phyloP scores from a whole-genome alignment of 2,888 invertebrate species.

The Meghimatium bilineatum region DNA sequence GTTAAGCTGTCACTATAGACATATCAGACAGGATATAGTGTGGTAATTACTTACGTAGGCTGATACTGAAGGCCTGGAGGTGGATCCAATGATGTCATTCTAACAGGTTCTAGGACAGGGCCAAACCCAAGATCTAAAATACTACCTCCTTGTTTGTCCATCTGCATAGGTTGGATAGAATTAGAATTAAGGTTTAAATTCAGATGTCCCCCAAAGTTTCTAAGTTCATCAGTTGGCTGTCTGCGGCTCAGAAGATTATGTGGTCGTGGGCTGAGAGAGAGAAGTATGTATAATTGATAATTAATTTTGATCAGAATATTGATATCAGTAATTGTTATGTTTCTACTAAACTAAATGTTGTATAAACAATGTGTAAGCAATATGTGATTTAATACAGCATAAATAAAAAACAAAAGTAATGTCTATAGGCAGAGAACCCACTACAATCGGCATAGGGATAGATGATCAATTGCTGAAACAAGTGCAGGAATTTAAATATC shows the following conservation, averaged over 20 bases:
- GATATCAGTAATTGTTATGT: too few species aligned
- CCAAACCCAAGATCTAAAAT: conserved; percentile 66
- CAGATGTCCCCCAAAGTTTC: not conserved
- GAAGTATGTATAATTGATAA: not conserved
- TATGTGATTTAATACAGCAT: too few species aligned
- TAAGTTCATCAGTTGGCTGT: conserved; percentile 54
- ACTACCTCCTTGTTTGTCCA: conserved; percentile 32
- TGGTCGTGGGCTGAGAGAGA: conserved; percentile 50
- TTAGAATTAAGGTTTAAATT: not conserved
- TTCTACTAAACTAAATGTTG: too few species aligned
- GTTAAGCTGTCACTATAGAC: too few species aligned
- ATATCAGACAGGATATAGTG: too few species aligned
- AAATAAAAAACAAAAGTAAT: too few species aligned
- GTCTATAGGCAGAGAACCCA: too few species aligned
- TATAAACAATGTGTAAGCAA: too few species aligned
- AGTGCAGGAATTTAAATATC: too few species aligned
- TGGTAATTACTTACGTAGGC: conserved; percentile 70
- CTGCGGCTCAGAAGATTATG: conserved; percentile 54
- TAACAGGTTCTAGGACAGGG: conserved; percentile 58
- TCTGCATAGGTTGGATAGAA: not conserved
- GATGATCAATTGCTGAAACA: too few species aligned
- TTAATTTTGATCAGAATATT: not conserved
- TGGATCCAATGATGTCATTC: conserved; percentile 50
- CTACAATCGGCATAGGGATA: too few species aligned
- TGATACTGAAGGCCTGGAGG: conserved; percentile 65